Base-by-base conservation (phyloP, 2,113 vertebrate genomes). In the Cacatua alba region DNA sequence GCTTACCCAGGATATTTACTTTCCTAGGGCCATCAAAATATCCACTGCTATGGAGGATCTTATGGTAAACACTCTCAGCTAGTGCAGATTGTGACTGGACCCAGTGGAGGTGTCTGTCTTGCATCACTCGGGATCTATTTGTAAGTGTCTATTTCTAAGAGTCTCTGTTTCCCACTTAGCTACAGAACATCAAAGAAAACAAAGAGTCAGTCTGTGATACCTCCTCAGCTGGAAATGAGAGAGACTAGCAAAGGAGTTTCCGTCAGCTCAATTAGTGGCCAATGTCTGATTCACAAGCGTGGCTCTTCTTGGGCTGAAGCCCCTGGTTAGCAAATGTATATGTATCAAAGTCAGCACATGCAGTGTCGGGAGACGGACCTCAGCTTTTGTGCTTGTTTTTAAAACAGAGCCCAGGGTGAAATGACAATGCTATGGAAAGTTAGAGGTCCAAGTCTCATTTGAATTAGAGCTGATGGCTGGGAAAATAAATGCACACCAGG, bases 351-450 rank as follows among this genome's bases (percentile, higher is more conserved):
- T 33, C 77, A 31, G 7, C 0, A 0, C 35, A 35, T 74, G 74
- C 23, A n/a, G 44, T 1, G 1, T 28, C 41, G 35, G 48, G 18
- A 2, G 0, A 43, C 0, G 10, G 8, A 20, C 31, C n/a, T 44
- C 88, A 69, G 63, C 41, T 33, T 62, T 11, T 35, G 39, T 69
- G 29, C 44, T 65, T 63, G 35, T 57, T 55, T 68, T 44, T 4
- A 7, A n/a, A 37, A 9, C 57, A 20, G 29, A 83, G 51, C 53
- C 13, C 46, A 62, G 35, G 51, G 26, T 65, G 52, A 69, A 62
- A 77, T 1, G 15, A 59, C 63, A 41, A 37, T 24, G 4, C 29
- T 13, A 17, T 6, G 41, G 25, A 3, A 19, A 83, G 26, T 13
- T 43, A 48, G 46, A 57, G 7, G 16, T 35, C 44, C 69, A 46